A percentile compares a stretch with the other conserved stretches of the same genome.
Evolutionary conservation across 2,113 vertebrate genomes (phyloP).

Genomic region (Galbula dea): DNA sequence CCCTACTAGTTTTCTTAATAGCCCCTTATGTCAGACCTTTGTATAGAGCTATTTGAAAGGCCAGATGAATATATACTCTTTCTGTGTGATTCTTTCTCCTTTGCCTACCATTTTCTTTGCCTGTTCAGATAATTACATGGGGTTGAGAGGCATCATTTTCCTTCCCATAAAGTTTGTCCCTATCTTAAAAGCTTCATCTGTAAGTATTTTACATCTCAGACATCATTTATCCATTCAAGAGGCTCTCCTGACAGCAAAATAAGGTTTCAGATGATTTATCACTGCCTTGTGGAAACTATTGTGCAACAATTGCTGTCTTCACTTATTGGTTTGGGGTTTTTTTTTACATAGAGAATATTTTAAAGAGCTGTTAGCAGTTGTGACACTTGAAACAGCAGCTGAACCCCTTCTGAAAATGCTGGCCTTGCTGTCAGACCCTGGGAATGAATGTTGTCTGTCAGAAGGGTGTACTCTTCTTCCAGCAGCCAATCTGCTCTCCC

Average conservation of each 20-base stretch:
- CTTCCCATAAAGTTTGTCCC: neutral
- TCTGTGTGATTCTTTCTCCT: no score
- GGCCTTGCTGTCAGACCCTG: neutral
- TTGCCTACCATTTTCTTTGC: neutral
- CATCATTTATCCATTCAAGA: neutral
- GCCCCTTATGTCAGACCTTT: neutral
- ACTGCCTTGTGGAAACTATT: neutral
- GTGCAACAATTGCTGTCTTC: neutral
- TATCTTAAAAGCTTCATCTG: neutral
- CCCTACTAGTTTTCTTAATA: neutral
- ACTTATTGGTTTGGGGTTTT: neutral
- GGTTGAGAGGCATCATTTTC: neutral
- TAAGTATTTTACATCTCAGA: neutral
- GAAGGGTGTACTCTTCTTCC: neutral
- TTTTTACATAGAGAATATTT: neutral
- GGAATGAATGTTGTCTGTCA: neutral
- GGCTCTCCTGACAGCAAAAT: neutral
- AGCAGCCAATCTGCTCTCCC: neutral
- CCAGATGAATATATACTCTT: neutral
- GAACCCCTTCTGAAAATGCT: neutral
- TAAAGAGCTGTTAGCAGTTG: neutral
- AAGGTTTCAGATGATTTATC: neutral
- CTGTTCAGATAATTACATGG: neutral
- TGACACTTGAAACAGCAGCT: neutral
- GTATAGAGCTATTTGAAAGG: neutral